These are phyloP conservation scores for Phenganax stokvisi DNA, from an alignment of 92 coral and sea anemone species.

Conservation along the genomic window DNA sequence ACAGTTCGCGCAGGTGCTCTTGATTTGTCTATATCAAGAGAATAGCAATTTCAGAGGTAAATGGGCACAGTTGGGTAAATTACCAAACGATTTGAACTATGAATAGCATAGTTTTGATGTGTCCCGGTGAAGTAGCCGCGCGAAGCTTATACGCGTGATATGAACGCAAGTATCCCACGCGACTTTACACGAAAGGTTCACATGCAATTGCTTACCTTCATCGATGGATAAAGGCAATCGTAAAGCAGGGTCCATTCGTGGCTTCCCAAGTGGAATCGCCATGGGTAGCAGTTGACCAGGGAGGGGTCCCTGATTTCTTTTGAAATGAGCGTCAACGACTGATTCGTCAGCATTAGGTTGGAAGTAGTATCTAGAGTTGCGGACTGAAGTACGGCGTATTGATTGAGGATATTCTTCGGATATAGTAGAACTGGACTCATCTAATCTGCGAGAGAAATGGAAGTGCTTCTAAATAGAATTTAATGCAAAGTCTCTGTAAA, in stretches of 20 bases:
- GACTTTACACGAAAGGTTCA: background rate
- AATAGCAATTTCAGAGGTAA: background rate
- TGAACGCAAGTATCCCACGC: background rate
- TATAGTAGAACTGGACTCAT: slow-evolving; percentile 6
- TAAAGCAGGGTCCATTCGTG: slow-evolving; percentile 76
- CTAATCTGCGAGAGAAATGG: slow-evolving; percentile 6
- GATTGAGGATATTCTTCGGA: slow-evolving; percentile 13
- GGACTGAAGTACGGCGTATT: slow-evolving; percentile 21
- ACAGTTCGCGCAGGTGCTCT: slow-evolving; percentile 2
- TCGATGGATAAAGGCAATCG: slow-evolving; percentile 63
- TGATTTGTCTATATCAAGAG: background rate
- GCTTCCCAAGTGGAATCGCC: slow-evolving; percentile 95
- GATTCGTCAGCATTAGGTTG: slow-evolving; percentile 66
- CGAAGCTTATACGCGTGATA: background rate
- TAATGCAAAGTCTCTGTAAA: too few relatives aligned
- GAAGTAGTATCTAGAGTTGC: slow-evolving; percentile 60
- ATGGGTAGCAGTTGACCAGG: slow-evolving; percentile 85
- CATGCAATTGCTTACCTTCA: background rate
- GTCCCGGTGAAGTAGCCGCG: too few relatives aligned
- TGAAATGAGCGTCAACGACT: slow-evolving; percentile 47
- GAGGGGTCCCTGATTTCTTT: slow-evolving; percentile 57
- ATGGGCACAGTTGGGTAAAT: too few relatives aligned
- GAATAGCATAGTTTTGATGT: too few relatives aligned
- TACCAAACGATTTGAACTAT: too few relatives aligned
- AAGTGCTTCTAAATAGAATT: too few relatives aligned